A percentile compares a stretch with the other conserved stretches of the same genome.
phyloP scores from a whole-genome alignment of 2,888 invertebrate genomes.

The Agrochola lota region DNA sequence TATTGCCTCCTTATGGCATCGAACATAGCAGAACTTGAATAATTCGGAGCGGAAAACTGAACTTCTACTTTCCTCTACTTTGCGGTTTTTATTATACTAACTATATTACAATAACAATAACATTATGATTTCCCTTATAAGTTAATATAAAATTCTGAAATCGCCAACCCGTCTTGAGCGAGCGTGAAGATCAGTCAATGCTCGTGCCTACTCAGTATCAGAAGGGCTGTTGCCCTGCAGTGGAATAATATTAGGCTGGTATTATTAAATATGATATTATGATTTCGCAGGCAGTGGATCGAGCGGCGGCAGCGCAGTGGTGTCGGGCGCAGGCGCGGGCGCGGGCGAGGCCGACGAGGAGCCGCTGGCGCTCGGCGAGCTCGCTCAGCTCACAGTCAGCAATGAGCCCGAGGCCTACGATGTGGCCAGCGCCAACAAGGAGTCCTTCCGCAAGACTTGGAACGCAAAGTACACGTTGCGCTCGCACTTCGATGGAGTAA shows the following conservation, averaged over 20 bases:
- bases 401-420: constrained; percentile 98
- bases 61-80: not conserved
- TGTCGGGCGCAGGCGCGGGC: constrained; percentile 70
- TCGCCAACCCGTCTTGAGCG: not conserved
- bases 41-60: not conserved
- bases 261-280: not conserved
- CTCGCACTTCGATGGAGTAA: constrained; percentile 97
- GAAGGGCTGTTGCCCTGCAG: not conserved
- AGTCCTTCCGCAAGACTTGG: constrained; percentile 98
- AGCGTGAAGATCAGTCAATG: not conserved
- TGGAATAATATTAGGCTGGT: not conserved
- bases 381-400: constrained; percentile 98
- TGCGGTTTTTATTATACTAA: not conserved
- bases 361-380: constrained; percentile 97
- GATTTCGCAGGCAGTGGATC: constrained; percentile 48
- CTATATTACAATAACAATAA: not conserved
- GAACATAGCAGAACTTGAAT: not conserved
- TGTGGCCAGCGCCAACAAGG: constrained; percentile 94
- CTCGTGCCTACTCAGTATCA: not conserved
- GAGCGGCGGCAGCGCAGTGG: constrained; percentile 53
- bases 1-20: not conserved
- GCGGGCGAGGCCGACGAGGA: constrained; percentile 93
- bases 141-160: not conserved
- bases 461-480: constrained; percentile 98
- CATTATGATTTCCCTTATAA: not conserved